phyloP scores from a whole-genome alignment of 2,113 vertebrate species.

The Ammodytes dubius region DNA sequence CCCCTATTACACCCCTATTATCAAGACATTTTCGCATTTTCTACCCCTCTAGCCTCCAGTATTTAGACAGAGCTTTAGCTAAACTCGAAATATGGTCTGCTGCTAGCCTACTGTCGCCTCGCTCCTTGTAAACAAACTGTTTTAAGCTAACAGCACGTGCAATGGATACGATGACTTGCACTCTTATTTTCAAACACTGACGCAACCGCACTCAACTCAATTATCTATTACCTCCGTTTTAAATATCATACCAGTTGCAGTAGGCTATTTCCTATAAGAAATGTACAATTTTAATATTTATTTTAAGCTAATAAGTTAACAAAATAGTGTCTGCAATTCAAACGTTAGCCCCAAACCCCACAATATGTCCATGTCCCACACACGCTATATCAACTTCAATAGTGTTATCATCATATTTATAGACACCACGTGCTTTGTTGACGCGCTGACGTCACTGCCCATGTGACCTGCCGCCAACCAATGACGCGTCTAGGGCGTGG shows the following conservation, averaged over 20 bases:
- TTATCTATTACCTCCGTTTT: background rate
- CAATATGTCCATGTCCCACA: no score
- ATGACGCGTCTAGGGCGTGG: constrained; percentile 60
- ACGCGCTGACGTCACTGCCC: background rate
- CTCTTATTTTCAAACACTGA: background rate
- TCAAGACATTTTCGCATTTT: background rate
- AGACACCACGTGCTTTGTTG: background rate
- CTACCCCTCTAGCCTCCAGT: background rate
- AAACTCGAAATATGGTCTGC: background rate
- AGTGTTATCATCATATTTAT: constrained; percentile 10
- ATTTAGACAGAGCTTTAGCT: no score
- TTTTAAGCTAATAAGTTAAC: background rate
- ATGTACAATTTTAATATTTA: background rate
- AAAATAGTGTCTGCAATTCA: background rate
- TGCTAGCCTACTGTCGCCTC: background rate
- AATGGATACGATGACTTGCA: background rate
- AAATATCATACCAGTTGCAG: background rate
- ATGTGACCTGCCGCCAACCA: constrained; percentile 48
- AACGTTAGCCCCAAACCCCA: background rate
- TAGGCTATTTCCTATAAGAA: background rate
- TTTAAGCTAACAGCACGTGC: background rate
- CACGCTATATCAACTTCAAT: background rate
- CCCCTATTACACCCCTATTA: no score
- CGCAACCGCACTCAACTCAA: background rate
- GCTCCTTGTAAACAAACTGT: background rate